Evolutionary conservation across 2,888 invertebrate species (phyloP).

Genomic region (Nymphalis polychloros): DNA sequence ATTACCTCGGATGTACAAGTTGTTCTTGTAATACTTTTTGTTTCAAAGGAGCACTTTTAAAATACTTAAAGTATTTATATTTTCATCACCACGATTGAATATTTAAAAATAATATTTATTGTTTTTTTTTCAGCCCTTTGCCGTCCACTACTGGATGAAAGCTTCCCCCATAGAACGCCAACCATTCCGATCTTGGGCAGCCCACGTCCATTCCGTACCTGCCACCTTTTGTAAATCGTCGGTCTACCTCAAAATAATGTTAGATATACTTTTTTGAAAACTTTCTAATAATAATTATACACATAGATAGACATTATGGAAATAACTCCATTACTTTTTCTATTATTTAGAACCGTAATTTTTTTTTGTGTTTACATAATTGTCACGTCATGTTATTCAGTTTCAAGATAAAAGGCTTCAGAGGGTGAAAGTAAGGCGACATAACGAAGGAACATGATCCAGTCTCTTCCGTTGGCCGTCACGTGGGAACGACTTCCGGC

Average conservation of each 20-base stretch:
- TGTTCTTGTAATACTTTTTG: slow-evolving; percentile 20
- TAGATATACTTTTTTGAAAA: no score
- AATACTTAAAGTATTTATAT: not conserved
- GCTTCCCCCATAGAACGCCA: no score
- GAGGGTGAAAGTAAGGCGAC: slow-evolving; percentile 55
- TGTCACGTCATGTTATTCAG: slow-evolving; percentile 4
- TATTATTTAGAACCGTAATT: not conserved
- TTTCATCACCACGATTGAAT: no score
- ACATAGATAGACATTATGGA: no score
- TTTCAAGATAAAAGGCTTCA: slow-evolving; percentile 21
- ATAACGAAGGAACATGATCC: slow-evolving; percentile 75
- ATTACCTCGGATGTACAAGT: slow-evolving; percentile 22
- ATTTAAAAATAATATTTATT: no score
- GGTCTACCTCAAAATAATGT: no score
- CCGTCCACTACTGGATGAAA: no score
- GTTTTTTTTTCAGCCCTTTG: no score
- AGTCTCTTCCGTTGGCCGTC: slow-evolving; percentile 78
- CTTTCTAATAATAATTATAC: no score
- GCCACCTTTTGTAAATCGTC: no score
- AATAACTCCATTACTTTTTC: not conserved
- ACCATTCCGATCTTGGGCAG: no score
- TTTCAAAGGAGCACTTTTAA: not conserved
- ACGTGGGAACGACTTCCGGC: slow-evolving; percentile 78
- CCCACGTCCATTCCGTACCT: no score
- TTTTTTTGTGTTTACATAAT: not conserved